Evolutionary conservation across 1,140 invertebrate species (phyloP), one percentile per base, ranked within the genome.

Genomic region (Cotesia glomerata): DNA sequence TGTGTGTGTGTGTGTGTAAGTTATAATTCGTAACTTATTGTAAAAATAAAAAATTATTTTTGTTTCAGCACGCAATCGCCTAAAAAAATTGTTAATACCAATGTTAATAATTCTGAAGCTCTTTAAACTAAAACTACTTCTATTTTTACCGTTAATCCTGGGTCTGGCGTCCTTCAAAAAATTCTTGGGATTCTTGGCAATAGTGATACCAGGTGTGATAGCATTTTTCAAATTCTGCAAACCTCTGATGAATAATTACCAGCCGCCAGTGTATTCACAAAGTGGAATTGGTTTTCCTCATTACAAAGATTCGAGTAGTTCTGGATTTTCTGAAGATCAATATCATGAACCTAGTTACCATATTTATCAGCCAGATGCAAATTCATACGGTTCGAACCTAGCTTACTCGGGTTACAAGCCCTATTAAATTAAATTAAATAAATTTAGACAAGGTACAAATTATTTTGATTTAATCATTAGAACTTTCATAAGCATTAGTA

Each of bases 141-240:
- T 95, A 3, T 94, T 95, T 85, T 81, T 95, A 79, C 94, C 94
- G 1, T 88, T 95, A 73, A 94, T 95, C 62, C 86, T 95, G 35
- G 93, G 94, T 9, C 84, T 95, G 70, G 93, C 92, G 7, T 94
- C 93, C 18, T 93, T 95, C 79, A 95, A 95, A 84, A 95, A 95
- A 77, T 90, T 95, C 79, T 87, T 95, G 2, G 92, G 92, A 39
- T 92, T 95, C 79, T 84, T 93, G 77, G 93, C 93, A 18, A 90
- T 95, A 51, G 88, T 94, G 26, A 86, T 95, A 73, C 93, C 93
- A 34, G 91, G 90, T 81, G 78, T 94, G 0, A 94, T 95, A 71
- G 94, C 91, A 7, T 94, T 94, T 85, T 94, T 94, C 82, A 94
- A 94, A 79, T 87, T 95, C 34, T 95, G 92, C 86, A 90, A 89